Base-by-base conservation (phyloP, 2,888 invertebrate genomes). In the Acleris literana region DNA sequence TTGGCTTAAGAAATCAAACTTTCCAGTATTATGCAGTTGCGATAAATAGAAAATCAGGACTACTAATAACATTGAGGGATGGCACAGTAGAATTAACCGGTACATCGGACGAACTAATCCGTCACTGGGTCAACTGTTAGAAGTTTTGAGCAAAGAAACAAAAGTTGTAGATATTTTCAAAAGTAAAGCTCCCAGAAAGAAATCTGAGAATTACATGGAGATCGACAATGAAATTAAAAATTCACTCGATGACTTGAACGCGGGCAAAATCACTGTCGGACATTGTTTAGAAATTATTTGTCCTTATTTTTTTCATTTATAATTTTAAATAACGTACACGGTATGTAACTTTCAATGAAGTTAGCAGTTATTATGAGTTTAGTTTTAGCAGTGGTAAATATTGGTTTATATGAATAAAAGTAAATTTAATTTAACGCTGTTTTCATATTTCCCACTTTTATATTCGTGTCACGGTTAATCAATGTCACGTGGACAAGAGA, bases 131-230 rank as follows among this genome's bases (percentile, higher is more conserved):
- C 25, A 52, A 29, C 29, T 17, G 7, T 52, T 52, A 25, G 25
- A 52, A 52, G 52, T 29, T 25, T 29, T 29, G 52, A 52, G 52
- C 52, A 52, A 52, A 25, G 29, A 52, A 25, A 52, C 46, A 46
- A 57, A 57, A 57, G 46, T 57, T 43, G 46, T 46, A 22, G 57
- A 46, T 9, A 22, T 44, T 46, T 57, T 46, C n/a, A 46, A 57
- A 57, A 57, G 25, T 57, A 57, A 57, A 57, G 57, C 46, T 43
- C 57, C 46, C 46, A 57, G n/a, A 25, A 57, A 57, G 25, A 57
- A 46, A 57, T 13, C 57, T 17, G 46, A 57, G 46, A 57, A 57
- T 11, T 46, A 57, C 57, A 57, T 25, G n/a, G 57, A 57, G 25
- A 57, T 57, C 57, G 57, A 46, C 46, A 22, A 57, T 46, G 57